Evolutionary conservation across 2,888 invertebrate species (phyloP).

Genomic region (Dichetophora obliterata): DNA sequence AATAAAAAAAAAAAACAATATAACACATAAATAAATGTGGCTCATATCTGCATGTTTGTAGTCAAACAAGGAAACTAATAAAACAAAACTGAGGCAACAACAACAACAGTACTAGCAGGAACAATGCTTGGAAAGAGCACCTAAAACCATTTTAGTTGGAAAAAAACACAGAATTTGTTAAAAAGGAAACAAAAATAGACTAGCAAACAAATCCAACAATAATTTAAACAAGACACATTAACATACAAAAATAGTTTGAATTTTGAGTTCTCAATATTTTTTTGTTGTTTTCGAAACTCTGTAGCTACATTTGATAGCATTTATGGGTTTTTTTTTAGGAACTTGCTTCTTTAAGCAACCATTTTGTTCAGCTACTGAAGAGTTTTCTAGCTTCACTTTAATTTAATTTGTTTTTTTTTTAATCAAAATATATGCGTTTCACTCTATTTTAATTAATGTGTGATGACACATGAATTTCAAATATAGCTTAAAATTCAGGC

Average conservation of each 20-base stretch:
- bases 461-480: no score
- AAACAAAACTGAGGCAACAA: background rate
- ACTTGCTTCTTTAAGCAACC: background rate
- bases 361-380: background rate
- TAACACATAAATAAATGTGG: background rate
- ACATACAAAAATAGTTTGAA: slow-evolving; percentile 32
- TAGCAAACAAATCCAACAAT: background rate
- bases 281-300: no score
- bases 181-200: background rate
- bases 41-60: background rate
- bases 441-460: no score
- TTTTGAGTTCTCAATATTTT: background rate
- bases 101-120: background rate
- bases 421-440: no score
- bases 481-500: no score
- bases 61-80: background rate
- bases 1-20: background rate
- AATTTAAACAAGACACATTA: slow-evolving; percentile 26
- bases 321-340: background rate
- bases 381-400: no score
- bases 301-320: no score
- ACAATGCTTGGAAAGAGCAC: background rate
- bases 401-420: no score
- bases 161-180: background rate
- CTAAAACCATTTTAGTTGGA: background rate